Percentiles rank a stretch among this genome's conserved stretches.
These are phyloP conservation scores for Phoeniculus purpureus DNA, from an alignment of 2,797 vertebrate genomes.

Conservation along the genomic window DNA sequence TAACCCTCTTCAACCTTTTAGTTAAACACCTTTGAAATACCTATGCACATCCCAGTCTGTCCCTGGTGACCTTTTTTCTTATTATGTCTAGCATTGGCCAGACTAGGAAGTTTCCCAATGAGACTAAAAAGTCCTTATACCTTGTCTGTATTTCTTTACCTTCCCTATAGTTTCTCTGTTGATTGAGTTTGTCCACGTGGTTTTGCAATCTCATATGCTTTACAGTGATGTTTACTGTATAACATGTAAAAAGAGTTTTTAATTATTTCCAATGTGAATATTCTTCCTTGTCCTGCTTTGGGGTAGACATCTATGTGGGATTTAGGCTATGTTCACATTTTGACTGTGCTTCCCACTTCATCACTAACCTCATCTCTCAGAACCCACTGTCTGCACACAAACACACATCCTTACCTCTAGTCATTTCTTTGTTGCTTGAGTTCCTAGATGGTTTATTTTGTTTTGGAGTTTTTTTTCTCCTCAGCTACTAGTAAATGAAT, in stretches of 20 bases:
- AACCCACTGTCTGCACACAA: not conserved
- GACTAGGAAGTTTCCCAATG: not conserved
- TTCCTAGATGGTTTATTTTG: not conserved
- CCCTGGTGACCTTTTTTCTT: not conserved
- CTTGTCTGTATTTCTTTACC: not conserved
- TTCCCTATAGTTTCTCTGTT: not conserved
- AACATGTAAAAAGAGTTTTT: not conserved
- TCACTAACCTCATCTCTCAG: not conserved
- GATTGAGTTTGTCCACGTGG: not conserved
- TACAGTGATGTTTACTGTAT: not conserved
- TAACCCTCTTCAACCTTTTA: not conserved
- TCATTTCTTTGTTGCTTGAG: not conserved
- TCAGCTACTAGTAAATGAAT: slow-evolving; percentile 23
- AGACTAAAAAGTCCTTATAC: not conserved
- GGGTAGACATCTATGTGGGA: not conserved
- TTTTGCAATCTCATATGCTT: not conserved
- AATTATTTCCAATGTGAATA: not conserved
- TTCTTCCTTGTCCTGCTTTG: not conserved
- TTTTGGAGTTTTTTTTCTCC: not conserved
- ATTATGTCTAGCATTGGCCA: not conserved
- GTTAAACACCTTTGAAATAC: not conserved
- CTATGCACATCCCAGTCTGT: not conserved
- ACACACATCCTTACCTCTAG: not conserved
- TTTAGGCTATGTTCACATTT: not conserved
- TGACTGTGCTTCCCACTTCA: not conserved